Conservation (phyloP, 2,113 vertebrate genomes). For the Oncorhynchus kisutch region DNA sequence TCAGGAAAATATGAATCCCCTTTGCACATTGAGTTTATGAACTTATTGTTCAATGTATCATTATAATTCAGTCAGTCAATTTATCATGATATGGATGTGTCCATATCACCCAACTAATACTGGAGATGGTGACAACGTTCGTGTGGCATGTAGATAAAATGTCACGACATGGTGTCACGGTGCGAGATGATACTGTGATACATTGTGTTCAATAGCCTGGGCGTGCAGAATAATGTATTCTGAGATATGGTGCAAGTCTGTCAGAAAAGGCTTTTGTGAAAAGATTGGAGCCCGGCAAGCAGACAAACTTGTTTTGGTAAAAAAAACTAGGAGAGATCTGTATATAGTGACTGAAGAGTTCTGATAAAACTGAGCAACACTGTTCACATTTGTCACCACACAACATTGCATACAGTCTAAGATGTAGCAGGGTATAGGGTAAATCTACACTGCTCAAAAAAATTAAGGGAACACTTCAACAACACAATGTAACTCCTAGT, state of each 20-base stretch:
- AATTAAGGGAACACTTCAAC: no score
- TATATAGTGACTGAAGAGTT: background rate
- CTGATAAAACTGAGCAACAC: background rate
- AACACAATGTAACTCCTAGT: no score
- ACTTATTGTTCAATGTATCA: no score
- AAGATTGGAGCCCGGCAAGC: background rate
- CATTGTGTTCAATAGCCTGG: background rate
- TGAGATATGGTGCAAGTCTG: background rate
- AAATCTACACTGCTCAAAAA: no score
- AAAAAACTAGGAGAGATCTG: background rate
- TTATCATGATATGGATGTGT: no score
- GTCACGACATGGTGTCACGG: background rate
- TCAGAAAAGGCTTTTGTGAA: background rate
- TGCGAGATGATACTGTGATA: background rate
- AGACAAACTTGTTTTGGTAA: constrained; percentile 23
- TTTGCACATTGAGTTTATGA: no score
- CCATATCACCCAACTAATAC: no score
- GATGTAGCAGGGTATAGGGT: no score
- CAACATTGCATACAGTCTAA: no score
- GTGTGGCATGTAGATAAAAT: background rate
- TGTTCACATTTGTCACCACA: no score
- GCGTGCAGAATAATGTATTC: background rate
- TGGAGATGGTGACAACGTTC: background rate
- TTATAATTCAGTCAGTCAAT: no score
- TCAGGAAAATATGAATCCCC: no score